A percentile compares a stretch with the other conserved stretches of the same genome.
These are phyloP conservation scores for Peribatodes rhomboidaria DNA, from an alignment of 2,888 invertebrate genomes.

Conservation along the genomic window DNA sequence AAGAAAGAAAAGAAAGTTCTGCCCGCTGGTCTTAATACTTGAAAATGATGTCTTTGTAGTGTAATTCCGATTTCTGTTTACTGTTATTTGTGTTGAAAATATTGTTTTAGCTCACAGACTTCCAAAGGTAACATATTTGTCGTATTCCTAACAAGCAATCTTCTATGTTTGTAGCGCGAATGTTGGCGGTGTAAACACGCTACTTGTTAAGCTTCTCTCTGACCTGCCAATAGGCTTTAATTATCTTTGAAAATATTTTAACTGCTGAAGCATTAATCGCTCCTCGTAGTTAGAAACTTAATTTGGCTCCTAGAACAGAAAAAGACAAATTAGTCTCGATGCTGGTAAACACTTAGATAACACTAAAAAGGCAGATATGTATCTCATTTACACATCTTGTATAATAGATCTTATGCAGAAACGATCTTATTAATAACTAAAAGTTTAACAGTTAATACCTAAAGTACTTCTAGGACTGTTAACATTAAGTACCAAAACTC, in stretches of 20 bases:
- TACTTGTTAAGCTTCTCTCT: neutral
- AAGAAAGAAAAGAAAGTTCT: no score
- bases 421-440: no score
- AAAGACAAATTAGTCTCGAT: neutral
- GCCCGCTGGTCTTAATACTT: neutral
- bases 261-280: neutral
- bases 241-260: neutral
- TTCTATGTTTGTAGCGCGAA: neutral
- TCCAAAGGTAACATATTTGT: constrained; percentile 1
- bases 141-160: neutral
- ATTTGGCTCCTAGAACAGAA: neutral
- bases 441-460: no score
- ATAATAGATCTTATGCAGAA: no score
- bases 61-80: neutral
- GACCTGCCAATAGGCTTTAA: neutral
- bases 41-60: neutral
- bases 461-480: no score
- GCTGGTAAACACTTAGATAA: neutral
- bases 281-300: neutral
- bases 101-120: neutral
- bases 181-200: constrained; percentile 1
- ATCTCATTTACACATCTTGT: neutral
- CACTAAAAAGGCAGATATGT: no score
- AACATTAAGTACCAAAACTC: no score
- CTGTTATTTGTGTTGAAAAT: neutral